phyloP scores from a whole-genome alignment of 2,797 vertebrate species.

The Australoheros facetus region DNA sequence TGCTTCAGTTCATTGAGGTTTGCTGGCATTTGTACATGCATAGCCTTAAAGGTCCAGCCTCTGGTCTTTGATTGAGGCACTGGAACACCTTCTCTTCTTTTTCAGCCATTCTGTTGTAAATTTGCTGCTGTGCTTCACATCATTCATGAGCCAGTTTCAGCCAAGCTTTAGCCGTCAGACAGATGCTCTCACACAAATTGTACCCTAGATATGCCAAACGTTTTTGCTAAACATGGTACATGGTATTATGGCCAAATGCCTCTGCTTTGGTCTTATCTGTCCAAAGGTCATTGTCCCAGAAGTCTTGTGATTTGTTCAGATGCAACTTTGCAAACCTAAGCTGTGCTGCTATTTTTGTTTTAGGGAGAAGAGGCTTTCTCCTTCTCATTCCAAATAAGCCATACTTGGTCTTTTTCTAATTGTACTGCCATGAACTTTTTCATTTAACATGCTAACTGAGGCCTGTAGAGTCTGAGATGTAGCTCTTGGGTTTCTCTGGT shows the following conservation, averaged over 20 bases:
- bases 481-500: not conserved
- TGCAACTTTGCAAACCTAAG: not conserved
- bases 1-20: no score
- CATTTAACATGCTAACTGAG: not conserved
- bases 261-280: no score
- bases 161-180: no score
- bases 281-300: not conserved
- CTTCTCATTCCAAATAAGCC: accelerated
- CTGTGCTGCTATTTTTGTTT: not conserved
- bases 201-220: not conserved
- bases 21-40: no score
- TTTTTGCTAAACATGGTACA: accelerated
- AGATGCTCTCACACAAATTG: not conserved
- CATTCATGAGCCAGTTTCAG: no score
- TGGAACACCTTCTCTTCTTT: no score
- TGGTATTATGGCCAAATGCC: not conserved
- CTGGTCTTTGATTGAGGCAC: no score
- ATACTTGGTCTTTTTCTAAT: not conserved
- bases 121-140: no score
- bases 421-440: not conserved
- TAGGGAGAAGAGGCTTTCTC: not conserved
- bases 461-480: not conserved
- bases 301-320: not conserved
- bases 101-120: no score
- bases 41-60: no score